Base-by-base conservation (phyloP, 2,888 invertebrate genomes). In the Caenorhabditis imperialis region DNA sequence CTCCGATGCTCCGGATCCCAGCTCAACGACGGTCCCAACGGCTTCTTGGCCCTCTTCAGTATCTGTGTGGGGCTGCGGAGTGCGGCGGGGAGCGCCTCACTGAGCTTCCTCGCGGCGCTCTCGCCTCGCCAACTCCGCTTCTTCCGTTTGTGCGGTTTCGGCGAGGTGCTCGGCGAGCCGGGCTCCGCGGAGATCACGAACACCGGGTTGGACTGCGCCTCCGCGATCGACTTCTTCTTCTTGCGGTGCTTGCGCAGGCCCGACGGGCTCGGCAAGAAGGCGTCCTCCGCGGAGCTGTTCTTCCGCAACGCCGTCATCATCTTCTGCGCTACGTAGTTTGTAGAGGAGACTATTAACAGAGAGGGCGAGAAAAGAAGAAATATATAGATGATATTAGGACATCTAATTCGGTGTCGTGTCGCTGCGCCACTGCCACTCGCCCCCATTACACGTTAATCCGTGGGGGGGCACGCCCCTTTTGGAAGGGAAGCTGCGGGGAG, bases 1-100 rank as follows among this genome's bases (percentile, higher is more conserved):
- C 70, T 74, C 65, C 84, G 61, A 37, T 81, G 83, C 53, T 84
- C 84, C 10, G 84, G 85, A 67, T 86, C 86, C 85, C 86, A 86
- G 38, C 83, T 84, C n/a, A 86, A 72, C 44, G 77, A 77, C 23
- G 86, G 86, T 14, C 86, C 84, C 25, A 86, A 67, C 35, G 80
- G 79, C 48, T 85, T 84, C 65, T 82, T 85, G 20, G 63, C 51
- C 35, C 79, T 40, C 58, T 75, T 60, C 40, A 83, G 58, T 42
- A 82, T 77, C 38, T 76, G 75, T 14, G 79, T 78, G 6, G 83
- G 83, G 65, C 73, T 76, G 37, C 81, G 53, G 18, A 83, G 55
- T 18, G 81, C 81, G 2, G 81, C 81, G 55, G 81, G 81, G 20
- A 81, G 58, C 16, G 78, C 81, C 51, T 77, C 81, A 44, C 70